phyloP scores from a whole-genome alignment of 2,797 vertebrate species.

The Pangasius djambal region DNA sequence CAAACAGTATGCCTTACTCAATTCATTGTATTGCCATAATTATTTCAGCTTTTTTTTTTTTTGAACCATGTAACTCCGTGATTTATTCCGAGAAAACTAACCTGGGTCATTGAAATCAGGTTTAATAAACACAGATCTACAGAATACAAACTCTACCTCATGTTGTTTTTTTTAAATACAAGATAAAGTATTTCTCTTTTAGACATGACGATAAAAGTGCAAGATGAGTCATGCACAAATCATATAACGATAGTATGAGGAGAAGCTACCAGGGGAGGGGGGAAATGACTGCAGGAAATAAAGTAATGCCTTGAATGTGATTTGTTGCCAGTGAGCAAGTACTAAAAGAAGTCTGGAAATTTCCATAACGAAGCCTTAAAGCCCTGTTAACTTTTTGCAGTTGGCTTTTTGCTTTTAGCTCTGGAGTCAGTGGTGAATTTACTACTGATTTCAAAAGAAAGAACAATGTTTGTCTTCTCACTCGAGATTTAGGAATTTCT shows the following conservation, averaged over 20 bases:
- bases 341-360: background rate
- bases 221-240: background rate
- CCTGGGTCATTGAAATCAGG: background rate
- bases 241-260: background rate
- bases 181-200: background rate
- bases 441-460: background rate
- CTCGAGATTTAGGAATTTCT: background rate
- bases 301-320: background rate
- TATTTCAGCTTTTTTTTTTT: background rate
- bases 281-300: background rate
- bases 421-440: background rate
- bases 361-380: background rate
- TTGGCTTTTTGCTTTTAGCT: background rate
- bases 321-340: background rate
- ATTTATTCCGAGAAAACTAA: background rate
- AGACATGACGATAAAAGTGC: background rate
- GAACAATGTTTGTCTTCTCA: background rate
- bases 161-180: background rate
- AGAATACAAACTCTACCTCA: background rate
- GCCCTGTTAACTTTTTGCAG: background rate
- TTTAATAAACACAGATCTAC: slow-evolving; percentile 43
- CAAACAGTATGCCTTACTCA: slow-evolving; percentile 20
- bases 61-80: background rate
- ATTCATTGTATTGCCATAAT: background rate
- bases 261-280: no score